Base-by-base conservation (phyloP, 1,140 invertebrate genomes). In the Myzus persicae region DNA sequence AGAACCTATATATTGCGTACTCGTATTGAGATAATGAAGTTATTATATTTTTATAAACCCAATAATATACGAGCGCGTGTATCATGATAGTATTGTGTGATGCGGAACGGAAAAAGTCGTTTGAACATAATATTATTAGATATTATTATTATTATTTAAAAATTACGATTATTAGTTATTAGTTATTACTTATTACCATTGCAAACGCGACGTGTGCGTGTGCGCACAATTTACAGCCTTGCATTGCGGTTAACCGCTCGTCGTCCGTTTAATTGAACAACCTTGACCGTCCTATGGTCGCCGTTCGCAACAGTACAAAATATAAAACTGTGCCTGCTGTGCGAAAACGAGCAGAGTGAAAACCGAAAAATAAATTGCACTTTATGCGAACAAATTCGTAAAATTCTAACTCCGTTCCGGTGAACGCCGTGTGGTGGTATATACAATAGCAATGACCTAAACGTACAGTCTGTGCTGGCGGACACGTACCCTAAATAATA, bases 191-290 rank as follows among this genome's bases (percentile, higher is more conserved):
- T 44, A 51, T 22, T 76, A 6, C 59, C 31, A n/a, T 76, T 76
- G 14, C n/a, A 76, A 76, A 76, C 31, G 59, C 59, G 18, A 20
- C 18, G 87, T 36, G 36, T 89, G 31, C 24, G 46, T 40, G 18
- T 31, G 38, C 36, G n/a, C 36, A 51, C 40, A n/a, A 91, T 91
- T 67, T 67, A 44, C 38, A 59, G 38, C 26, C 40, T 67, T 67
- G 54, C 36, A 42, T 91, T 91, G 59, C 31, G 90, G 90, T 76
- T 67, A 67, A 67, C 46, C 90, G 54, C 51, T 90, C 22, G 5
- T 46, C 44, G 40, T n/a, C 31, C 42, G 48, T 90, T 91, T 91
- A 76, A 76, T 91, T 44, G n/a, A 91, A 91, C 40, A 67, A 91
- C 90, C 54, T 91, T 67, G 54, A 91, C 51, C 90, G 54, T 90